Conservation (phyloP, 1,140 invertebrate genomes). For the Acromyrmex heyeri region DNA sequence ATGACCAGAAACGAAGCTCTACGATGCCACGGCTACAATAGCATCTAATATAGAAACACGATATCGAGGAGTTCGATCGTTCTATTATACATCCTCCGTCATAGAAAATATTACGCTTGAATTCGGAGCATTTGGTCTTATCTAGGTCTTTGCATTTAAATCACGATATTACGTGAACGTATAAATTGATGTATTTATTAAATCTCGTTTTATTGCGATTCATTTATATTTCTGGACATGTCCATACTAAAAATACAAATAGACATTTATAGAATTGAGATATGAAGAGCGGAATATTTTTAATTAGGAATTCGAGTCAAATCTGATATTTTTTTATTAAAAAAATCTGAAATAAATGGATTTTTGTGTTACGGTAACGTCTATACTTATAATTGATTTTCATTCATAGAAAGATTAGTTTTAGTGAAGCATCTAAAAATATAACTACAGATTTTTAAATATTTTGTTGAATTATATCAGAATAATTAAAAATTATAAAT, state of each 20-base stretch:
- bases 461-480: too few relatives aligned
- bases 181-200: conserved; percentile 34
- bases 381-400: background rate
- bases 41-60: conserved; percentile 20
- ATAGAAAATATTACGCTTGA: conserved; percentile 15
- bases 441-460: too few relatives aligned
- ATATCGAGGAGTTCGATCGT: background rate
- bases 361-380: background rate
- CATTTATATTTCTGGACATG: background rate
- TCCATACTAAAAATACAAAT: background rate
- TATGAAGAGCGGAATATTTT: background rate
- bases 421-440: too few relatives aligned
- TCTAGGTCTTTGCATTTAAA: conserved; percentile 31
- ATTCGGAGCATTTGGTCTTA: conserved; percentile 7
- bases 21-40: background rate
- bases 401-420: too few relatives aligned
- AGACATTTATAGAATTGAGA: background rate
- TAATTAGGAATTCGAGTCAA: background rate
- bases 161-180: background rate
- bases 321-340: background rate
- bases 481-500: too few relatives aligned
- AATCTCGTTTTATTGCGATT: background rate
- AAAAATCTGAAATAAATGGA: background rate
- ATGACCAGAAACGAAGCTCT: background rate
- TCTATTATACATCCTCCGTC: background rate